Evolutionary conservation across 2,797 vertebrate species (phyloP).

Genomic region (Ceryle rudis): DNA sequence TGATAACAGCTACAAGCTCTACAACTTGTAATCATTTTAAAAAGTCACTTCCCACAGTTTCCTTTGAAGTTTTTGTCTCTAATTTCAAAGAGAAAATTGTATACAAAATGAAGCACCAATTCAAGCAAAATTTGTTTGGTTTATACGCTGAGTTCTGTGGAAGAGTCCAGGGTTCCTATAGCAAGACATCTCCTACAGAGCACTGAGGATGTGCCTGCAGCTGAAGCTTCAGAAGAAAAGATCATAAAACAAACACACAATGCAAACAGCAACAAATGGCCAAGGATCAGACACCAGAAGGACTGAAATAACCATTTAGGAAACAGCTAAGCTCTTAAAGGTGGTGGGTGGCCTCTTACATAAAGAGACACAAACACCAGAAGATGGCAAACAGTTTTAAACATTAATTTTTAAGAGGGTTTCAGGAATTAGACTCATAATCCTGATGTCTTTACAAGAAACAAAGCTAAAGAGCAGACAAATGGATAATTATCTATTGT

Average conservation of each 20-base stretch:
- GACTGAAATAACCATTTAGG: neutral
- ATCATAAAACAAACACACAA: neutral
- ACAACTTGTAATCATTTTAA: neutral
- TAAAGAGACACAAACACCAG: neutral
- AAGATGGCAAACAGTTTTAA: neutral
- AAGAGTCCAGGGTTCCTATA: neutral
- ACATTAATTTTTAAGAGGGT: neutral
- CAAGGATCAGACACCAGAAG: neutral
- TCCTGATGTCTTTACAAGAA: neutral
- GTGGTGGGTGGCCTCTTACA: neutral
- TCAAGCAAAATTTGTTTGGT: neutral
- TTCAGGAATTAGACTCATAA: neutral
- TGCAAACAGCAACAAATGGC: neutral
- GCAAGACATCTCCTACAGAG: neutral
- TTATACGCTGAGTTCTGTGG: neutral
- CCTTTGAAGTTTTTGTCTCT: neutral
- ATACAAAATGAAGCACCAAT: neutral
- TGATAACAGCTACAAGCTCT: neutral
- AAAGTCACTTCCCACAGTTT: neutral
- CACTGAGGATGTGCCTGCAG: neutral
- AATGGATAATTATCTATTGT: neutral
- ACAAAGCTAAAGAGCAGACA: neutral
- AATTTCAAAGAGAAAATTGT: neutral
- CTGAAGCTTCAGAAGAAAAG: neutral
- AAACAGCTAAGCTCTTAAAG: neutral